Percentiles rank a stretch among this genome's conserved stretches.
These are phyloP conservation scores for Hypercompe scribonia DNA, from an alignment of 2,888 invertebrate species.

Conservation along the genomic window DNA sequence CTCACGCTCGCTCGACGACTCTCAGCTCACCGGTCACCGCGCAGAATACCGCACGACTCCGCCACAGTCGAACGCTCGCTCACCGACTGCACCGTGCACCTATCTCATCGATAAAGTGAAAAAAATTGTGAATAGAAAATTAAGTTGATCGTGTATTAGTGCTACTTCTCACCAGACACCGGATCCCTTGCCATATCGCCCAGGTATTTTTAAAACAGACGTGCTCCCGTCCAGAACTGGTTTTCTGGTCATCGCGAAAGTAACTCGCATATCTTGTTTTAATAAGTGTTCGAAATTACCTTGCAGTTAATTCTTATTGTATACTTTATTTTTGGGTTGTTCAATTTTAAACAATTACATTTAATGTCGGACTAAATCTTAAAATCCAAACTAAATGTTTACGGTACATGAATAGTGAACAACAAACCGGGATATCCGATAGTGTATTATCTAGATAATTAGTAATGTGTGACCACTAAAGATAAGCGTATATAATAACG, in stretches of 20 bases:
- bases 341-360: neutral
- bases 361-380: neutral
- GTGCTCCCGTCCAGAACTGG: constrained; percentile 64
- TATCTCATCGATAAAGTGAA: constrained; percentile 53
- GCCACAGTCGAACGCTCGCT: constrained; percentile 59
- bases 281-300: constrained; percentile 14
- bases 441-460: constrained; percentile 35
- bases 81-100: constrained; percentile 51
- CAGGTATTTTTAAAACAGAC: constrained; percentile 76
- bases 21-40: constrained; percentile 8
- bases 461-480: constrained; percentile 36
- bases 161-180: constrained; percentile 54
- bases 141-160: constrained; percentile 60
- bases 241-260: constrained; percentile 71
- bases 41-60: constrained; percentile 58
- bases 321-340: neutral
- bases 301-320: constrained; percentile 3
- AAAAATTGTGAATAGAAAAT: constrained; percentile 60
- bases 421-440: constrained; percentile 23
- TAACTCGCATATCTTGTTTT: constrained; percentile 45
- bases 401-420: neutral
- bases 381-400: neutral
- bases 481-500: constrained; percentile 43
- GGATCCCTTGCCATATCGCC: constrained; percentile 56
- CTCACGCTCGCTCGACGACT: constrained; percentile 29